Percentiles rank a stretch among this genome's conserved stretches.
Conservation (phyloP, 1,140 invertebrate genomes). For the Anoplolepis gracilipes region DNA sequence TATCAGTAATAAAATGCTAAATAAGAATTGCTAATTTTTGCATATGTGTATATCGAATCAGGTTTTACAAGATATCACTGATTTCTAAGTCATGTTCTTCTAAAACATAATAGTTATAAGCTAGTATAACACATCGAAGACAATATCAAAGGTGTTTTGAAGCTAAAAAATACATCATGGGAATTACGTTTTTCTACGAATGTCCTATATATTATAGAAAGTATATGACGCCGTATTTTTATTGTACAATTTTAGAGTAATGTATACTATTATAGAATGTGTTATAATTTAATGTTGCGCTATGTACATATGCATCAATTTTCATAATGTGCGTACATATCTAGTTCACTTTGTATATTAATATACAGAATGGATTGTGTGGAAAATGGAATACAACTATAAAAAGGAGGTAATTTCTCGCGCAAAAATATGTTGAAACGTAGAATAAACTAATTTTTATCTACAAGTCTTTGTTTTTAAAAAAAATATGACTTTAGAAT, state of each 20-base stretch:
- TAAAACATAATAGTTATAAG: slow-evolving; percentile 66
- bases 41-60: slow-evolving; percentile 51
- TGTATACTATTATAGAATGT: background rate
- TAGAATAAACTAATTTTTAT: too few relatives aligned
- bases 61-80: slow-evolving; percentile 63
- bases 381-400: too few relatives aligned
- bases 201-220: slow-evolving; percentile 55
- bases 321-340: slow-evolving; percentile 18
- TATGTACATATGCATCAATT: slow-evolving; percentile 21
- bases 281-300: slow-evolving; percentile 38
- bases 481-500: too few relatives aligned
- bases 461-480: too few relatives aligned
- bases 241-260: slow-evolving; percentile 36
- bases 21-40: slow-evolving; percentile 63
- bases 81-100: slow-evolving; percentile 63
- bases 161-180: slow-evolving; percentile 60
- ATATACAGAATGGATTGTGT: background rate
- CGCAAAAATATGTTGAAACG: too few relatives aligned
- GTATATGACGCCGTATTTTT: slow-evolving; percentile 29
- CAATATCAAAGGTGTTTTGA: slow-evolving; percentile 68
- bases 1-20: slow-evolving; percentile 49
- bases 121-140: slow-evolving; percentile 73
- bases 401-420: too few relatives aligned
- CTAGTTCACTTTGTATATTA: slow-evolving; percentile 6
- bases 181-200: slow-evolving; percentile 70